phyloP scores from a whole-genome alignment of 2,113 vertebrate genomes.

The Prolemur simus region DNA sequence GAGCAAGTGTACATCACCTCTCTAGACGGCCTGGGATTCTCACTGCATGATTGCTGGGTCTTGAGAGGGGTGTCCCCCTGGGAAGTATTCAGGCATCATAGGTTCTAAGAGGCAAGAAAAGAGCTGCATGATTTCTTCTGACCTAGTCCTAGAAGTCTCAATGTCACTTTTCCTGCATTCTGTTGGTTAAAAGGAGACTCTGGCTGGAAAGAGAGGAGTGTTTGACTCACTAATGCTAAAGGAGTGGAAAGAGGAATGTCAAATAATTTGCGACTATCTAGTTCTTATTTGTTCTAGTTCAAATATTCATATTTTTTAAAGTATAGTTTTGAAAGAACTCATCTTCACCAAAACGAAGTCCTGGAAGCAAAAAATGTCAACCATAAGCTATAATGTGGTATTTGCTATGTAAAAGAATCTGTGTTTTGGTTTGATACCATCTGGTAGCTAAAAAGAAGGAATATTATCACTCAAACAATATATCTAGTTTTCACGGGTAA shows the following conservation, averaged over 20 bases:
- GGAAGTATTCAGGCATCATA: not conserved
- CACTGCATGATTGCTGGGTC: not conserved
- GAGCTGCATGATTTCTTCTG: not conserved
- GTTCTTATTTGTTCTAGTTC: not conserved
- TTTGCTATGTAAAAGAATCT: not conserved
- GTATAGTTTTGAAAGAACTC: not conserved
- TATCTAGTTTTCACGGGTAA: not conserved
- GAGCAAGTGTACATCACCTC: not conserved
- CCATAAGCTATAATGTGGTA: not conserved
- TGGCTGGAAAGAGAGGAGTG: not conserved
- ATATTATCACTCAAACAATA: not conserved
- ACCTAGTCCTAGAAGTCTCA: not conserved
- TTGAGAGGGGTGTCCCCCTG: fast-evolving
- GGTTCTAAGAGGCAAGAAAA: not conserved
- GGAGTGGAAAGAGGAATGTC: not conserved
- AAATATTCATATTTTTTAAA: conserved; percentile 20
- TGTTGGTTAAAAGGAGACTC: not conserved
- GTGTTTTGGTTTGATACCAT: not conserved
- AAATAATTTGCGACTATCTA: not conserved
- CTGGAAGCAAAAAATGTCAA: not conserved
- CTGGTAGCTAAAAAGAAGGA: conserved; percentile 18
- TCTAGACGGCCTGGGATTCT: not conserved
- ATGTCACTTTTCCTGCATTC: not conserved
- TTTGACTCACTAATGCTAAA: not conserved
- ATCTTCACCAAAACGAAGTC: not conserved